These are phyloP conservation scores for Drosophila melanica DNA, from an alignment of 1,140 invertebrate genomes.

Conservation along the genomic window DNA sequence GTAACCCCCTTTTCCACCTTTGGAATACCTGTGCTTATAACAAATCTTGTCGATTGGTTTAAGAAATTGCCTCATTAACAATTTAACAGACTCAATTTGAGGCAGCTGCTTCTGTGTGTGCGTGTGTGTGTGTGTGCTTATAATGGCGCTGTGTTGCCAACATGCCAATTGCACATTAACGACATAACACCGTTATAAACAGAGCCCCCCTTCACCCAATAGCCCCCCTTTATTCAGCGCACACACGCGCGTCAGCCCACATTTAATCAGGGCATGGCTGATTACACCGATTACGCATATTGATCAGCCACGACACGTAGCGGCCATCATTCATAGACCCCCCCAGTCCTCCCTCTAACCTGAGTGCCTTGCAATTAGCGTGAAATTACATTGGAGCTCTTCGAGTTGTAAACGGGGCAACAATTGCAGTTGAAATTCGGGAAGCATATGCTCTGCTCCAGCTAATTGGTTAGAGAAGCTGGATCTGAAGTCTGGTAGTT, in stretches of 20 bases:
- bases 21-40: background rate
- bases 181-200: conserved; percentile 82
- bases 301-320: conserved; percentile 71
- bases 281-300: conserved; percentile 78
- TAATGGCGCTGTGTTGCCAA: conserved; percentile 63
- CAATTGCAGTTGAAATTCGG: conserved; percentile 9
- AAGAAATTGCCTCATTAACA: conserved; percentile 78
- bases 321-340: conserved; percentile 59
- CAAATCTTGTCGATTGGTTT: conserved; percentile 28
- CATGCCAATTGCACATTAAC: conserved; percentile 83
- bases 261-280: conserved; percentile 44
- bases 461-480: conserved; percentile 35
- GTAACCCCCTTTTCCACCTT: background rate
- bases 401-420: background rate
- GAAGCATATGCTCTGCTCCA: conserved; percentile 33
- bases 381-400: conserved; percentile 27
- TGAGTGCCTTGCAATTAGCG: conserved; percentile 49
- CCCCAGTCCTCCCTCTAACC: background rate
- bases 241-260: conserved; percentile 6
- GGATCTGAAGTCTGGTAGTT: background rate
- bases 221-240: background rate
- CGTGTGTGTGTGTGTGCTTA: conserved; percentile 28
- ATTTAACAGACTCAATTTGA: conserved; percentile 74
- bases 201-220: conserved; percentile 14
- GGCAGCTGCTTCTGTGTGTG: conserved; percentile 38